phyloP scores from a whole-genome alignment of 1,140 invertebrate species.

The Rhagoletis zephyria region DNA sequence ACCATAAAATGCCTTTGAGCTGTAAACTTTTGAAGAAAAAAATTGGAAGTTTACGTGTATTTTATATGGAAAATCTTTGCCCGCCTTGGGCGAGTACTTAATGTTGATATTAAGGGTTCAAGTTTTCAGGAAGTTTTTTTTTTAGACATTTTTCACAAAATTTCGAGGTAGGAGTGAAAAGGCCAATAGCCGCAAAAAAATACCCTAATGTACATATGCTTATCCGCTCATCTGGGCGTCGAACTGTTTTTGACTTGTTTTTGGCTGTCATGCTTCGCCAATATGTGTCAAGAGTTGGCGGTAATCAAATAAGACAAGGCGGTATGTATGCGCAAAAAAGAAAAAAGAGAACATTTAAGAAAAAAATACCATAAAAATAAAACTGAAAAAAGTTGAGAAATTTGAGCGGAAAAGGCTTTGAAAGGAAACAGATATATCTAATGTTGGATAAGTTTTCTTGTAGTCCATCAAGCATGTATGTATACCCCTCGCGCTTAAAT shows the following conservation, averaged over 20 bases:
- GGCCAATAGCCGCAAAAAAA: not conserved
- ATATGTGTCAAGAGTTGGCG: conserved; percentile 71
- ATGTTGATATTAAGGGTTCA: too few species aligned
- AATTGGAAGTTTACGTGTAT: too few species aligned
- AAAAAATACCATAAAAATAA: not conserved
- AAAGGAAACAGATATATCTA: not conserved
- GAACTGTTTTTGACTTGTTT: conserved; percentile 7
- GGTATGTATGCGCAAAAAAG: not conserved
- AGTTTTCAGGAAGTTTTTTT: too few species aligned
- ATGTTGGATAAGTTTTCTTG: not conserved
- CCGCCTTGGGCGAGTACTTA: too few species aligned
- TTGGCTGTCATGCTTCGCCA: conserved; percentile 46
- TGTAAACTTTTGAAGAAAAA: too few species aligned
- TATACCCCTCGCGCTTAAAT: not conserved
- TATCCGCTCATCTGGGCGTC: conserved; percentile 24
- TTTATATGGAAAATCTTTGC: too few species aligned
- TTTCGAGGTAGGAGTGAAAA: too few species aligned
- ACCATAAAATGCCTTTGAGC: too few species aligned
- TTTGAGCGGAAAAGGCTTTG: not conserved
- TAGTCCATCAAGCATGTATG: not conserved
- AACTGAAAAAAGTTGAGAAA: conserved; percentile 6
- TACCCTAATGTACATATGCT: not conserved
- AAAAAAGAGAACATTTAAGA: not conserved
- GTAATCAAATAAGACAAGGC: conserved; percentile 58
- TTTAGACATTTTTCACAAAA: too few species aligned